Conservation (phyloP, 2,888 invertebrate genomes). For the Laothoe populi region DNA sequence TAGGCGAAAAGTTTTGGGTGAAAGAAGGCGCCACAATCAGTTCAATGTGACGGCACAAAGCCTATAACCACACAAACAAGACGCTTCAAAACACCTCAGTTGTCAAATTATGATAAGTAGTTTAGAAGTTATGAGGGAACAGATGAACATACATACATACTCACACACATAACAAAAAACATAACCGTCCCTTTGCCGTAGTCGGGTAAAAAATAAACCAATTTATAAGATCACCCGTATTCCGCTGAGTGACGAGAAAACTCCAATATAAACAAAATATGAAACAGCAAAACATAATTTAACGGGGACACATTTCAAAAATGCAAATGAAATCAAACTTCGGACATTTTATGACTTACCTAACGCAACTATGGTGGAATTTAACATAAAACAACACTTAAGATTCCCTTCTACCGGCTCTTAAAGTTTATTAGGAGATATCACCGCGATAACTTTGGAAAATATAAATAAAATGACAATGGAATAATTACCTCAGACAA, state of each 20-base stretch:
- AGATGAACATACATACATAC: no score
- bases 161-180: no score
- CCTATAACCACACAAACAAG: no score
- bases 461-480: constrained; percentile 81
- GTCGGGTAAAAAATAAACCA: no score
- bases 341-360: constrained; percentile 28
- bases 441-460: constrained; percentile 70
- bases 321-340: constrained; percentile 31
- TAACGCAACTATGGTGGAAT: constrained; percentile 69
- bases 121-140: no score
- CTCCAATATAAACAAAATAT: constrained; percentile 6
- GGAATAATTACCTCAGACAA: constrained; percentile 27
- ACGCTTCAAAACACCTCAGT: no score
- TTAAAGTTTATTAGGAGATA: constrained; percentile 78
- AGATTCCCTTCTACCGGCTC: constrained; percentile 65
- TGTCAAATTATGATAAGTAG: no score
- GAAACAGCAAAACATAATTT: constrained; percentile 23
- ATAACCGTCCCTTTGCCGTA: no score
- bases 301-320: constrained; percentile 24
- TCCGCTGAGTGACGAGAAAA: not conserved
- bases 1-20: no score
- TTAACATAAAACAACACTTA: constrained; percentile 81
- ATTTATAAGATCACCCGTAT: no score
- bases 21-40: no score
- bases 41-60: no score